Evolutionary conservation across 2,113 vertebrate genomes (phyloP).

Genomic region (Calyptomena viridis): DNA sequence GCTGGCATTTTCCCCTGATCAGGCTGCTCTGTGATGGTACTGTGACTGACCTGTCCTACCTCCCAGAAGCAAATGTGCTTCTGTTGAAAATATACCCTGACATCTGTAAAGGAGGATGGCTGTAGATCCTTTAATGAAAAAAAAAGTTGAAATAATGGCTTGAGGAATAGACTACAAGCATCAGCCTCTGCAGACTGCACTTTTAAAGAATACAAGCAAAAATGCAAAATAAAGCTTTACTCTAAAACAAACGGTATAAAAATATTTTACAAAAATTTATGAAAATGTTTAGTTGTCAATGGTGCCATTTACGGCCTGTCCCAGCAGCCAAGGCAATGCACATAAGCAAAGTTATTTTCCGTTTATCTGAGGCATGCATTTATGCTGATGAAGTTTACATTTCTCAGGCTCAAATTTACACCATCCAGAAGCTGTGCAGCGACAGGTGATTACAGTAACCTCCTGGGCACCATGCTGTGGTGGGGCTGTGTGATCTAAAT

Average conservation of each 20-base stretch:
- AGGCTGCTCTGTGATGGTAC: background rate
- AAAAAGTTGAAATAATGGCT: background rate
- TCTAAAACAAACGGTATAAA: background rate
- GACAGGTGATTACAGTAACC: background rate
- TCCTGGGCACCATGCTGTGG: rapidly evolving
- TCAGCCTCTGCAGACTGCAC: background rate
- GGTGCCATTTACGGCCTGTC: background rate
- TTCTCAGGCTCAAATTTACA: background rate
- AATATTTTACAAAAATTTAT: background rate
- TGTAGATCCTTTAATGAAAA: background rate
- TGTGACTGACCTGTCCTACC: background rate
- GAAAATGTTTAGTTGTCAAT: background rate
- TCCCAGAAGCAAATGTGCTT: background rate
- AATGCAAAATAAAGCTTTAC: background rate
- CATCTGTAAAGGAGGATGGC: background rate
- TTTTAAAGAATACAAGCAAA: background rate
- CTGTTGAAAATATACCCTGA: background rate
- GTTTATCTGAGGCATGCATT: background rate
- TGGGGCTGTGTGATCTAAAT: background rate
- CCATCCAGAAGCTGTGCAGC: background rate
- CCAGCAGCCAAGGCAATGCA: background rate
- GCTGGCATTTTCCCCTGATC: background rate
- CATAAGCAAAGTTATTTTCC: rapidly evolving
- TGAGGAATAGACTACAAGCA: background rate
- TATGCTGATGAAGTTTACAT: background rate